Base-by-base conservation (phyloP, 1,140 invertebrate species). In the Anastrepha ludens region DNA sequence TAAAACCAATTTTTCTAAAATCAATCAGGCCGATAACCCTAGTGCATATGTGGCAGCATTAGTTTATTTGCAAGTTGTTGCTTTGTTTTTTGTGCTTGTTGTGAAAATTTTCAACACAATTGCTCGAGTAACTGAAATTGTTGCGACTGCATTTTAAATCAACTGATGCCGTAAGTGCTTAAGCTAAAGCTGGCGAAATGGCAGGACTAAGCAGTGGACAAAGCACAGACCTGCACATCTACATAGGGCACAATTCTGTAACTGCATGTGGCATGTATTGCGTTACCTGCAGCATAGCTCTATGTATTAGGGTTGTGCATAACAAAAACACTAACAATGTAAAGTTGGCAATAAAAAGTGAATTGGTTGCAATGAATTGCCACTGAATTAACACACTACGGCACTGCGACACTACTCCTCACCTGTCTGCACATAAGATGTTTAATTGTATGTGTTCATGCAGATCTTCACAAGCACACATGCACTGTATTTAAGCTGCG, bases 91-190 rank as follows among this genome's bases (percentile, higher is more conserved):
- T 74, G 39, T 44, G 39, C 13, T 65, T 65, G 67, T 74, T 44
- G 41, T 47, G 41, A 7, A 15, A 47, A 74, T 85, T 85, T 59
- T 60, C 47, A 85, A 60, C 81, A 85, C 81, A 85, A 85, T 85
- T 85, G 81, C 67, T 44, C 39, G 67, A 85, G 44, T 60, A 58
- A 85, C 81, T 58, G 58, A 85, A 58, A 60, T 85, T 85, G 81
- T 50, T 39, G 81, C 58, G 58, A 29, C 81, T 85, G 58, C 81
- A 85, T 85, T 85, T 85, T 85, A 85, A 85, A 85, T 85, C 50
- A 85, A 85, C 81, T 20, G 58, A 11, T 85, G 58, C 81, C 81
- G 81, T 50, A 85, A 85, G 81, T 85, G 81, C 81, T 85, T 85
- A 85, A n/a, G 11, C 67, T n/a, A 74, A 74, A 74, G 67, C 67